Percentiles rank a stretch among this genome's conserved stretches.
These are phyloP conservation scores for Athetis lepigone DNA, from an alignment of 2,888 invertebrate species.

Conservation along the genomic window DNA sequence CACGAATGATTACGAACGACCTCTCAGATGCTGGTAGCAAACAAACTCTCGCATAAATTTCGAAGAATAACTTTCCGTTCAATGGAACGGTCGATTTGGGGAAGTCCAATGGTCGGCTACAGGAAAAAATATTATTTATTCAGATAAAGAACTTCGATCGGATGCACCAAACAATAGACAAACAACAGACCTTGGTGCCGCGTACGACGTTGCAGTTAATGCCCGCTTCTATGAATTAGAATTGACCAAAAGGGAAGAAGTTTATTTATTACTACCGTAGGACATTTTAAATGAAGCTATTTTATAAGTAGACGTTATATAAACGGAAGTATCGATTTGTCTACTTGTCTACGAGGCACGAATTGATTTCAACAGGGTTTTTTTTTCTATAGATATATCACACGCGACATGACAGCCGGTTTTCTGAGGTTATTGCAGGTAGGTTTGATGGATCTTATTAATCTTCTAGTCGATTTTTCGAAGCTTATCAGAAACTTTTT, in stretches of 20 bases:
- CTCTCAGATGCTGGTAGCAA: conserved; percentile 72
- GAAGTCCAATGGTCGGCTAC: conserved; percentile 69
- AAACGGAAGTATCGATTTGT: conserved; percentile 54
- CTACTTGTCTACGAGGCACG: conserved; percentile 31
- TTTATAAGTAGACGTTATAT: conserved; percentile 49
- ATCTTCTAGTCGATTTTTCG: neutral
- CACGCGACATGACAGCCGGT: conserved; percentile 1
- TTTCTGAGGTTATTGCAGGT: conserved; percentile 14
- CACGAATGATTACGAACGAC: conserved; percentile 62
- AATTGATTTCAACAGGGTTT: conserved; percentile 39
- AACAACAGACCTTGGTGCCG: conserved; percentile 54
- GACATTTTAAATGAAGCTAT: conserved; percentile 32
- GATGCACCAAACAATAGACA: conserved; percentile 52
- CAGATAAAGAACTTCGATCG: conserved; percentile 51
- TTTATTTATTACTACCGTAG: conserved; percentile 39
- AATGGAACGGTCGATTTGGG: conserved; percentile 68
- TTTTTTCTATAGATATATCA: conserved; percentile 31
- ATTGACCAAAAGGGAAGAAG: conserved; percentile 50
- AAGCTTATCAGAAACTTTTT: neutral
- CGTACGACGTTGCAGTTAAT: conserved; percentile 39
- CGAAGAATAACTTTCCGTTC: conserved; percentile 85
- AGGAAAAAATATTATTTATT: conserved; percentile 76
- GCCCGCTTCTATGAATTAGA: conserved; percentile 57
- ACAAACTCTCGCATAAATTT: conserved; percentile 78
- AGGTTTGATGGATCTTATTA: neutral